phyloP scores from a whole-genome alignment of 2,797 vertebrate genomes.

The Acipenser transmontanus region DNA sequence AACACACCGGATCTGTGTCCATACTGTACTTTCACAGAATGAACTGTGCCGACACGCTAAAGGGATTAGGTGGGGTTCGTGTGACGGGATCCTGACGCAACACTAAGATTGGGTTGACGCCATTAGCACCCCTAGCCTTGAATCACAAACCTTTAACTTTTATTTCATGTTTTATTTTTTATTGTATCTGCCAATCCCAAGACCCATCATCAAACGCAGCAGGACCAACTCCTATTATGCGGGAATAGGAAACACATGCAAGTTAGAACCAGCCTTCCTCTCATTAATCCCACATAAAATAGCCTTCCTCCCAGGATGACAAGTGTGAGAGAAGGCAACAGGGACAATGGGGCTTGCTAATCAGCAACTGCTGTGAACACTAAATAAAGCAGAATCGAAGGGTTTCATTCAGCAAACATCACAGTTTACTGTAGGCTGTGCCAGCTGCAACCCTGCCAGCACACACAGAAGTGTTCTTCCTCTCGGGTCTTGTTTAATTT shows the following conservation, averaged over 20 bases:
- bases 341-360: slow-evolving; percentile 2
- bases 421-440: too few relatives aligned
- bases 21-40: too few relatives aligned
- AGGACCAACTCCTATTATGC: not conserved
- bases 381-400: too few relatives aligned
- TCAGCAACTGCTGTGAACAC: too few relatives aligned
- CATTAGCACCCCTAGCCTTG: not conserved
- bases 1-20: too few relatives aligned
- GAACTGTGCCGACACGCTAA: too few relatives aligned
- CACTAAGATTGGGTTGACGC: not conserved
- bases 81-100: slow-evolving; percentile 15
- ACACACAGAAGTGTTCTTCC: too few relatives aligned
- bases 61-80: not conserved
- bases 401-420: too few relatives aligned
- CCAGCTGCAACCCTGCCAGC: too few relatives aligned
- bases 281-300: slow-evolving; percentile 5
- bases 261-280: slow-evolving; percentile 3
- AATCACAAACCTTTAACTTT: not conserved
- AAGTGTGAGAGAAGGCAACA: not conserved
- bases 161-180: not conserved
- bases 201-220: not conserved
- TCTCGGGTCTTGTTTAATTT: too few relatives aligned
- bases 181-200: not conserved
- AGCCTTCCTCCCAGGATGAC: slow-evolving; percentile 2
- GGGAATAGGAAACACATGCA: slow-evolving; percentile 4